These are phyloP conservation scores for Ptychadena robeensis DNA, from an alignment of 2,797 vertebrate genomes.

Conservation along the genomic window DNA sequence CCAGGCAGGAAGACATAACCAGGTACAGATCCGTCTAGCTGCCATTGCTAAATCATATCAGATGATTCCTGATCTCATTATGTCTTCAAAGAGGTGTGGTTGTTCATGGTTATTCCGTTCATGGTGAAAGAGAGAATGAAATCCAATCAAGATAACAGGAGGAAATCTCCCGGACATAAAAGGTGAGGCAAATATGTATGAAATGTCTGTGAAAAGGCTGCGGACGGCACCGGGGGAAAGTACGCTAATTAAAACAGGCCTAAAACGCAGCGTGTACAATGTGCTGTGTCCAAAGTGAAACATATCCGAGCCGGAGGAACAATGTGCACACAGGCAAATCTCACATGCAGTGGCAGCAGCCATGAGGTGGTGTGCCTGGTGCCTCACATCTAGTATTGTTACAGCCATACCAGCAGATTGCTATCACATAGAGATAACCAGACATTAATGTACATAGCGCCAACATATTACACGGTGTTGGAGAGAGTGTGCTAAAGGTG, in stretches of 20 bases:
- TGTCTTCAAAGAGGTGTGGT: conserved; percentile 51
- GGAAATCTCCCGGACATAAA: conserved; percentile 26
- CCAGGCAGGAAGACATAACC: conserved; percentile 13
- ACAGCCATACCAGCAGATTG: too few species aligned
- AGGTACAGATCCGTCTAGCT: conserved; percentile 44
- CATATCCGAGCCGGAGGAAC: not conserved
- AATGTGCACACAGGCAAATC: too few species aligned
- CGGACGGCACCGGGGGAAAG: not conserved
- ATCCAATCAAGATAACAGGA: conserved; percentile 44
- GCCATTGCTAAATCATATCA: conserved; percentile 51
- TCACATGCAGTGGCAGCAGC: too few species aligned
- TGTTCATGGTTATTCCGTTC: conserved; percentile 33
- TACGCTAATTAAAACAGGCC: not conserved
- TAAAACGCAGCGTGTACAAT: not conserved
- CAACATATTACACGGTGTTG: too few species aligned
- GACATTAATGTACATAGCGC: too few species aligned
- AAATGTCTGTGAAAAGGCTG: not conserved
- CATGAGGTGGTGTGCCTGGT: too few species aligned
- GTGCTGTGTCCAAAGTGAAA: not conserved
- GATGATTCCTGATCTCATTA: conserved; percentile 50
- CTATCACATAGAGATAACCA: too few species aligned
- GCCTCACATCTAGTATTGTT: too few species aligned
- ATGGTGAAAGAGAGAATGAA: conserved; percentile 26
- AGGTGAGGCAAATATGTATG: conserved; percentile 30
- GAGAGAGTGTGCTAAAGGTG: too few species aligned